These are phyloP conservation scores for Scaptomyza tumidula DNA, from an alignment of 2,888 invertebrate genomes.

Conservation along the genomic window DNA sequence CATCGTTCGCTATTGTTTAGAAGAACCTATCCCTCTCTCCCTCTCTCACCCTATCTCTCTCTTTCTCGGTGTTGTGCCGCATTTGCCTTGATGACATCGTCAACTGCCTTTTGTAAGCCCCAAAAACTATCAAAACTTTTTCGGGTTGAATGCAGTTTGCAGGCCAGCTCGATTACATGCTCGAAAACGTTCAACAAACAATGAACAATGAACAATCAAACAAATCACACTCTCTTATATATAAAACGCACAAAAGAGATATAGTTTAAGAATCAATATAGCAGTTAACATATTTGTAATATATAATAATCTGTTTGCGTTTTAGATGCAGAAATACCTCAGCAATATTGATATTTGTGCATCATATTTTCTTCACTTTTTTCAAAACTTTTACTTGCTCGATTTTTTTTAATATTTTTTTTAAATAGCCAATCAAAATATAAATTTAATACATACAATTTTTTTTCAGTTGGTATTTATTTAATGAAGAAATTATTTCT, in stretches of 20 bases:
- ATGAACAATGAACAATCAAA: too few species aligned
- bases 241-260: slow-evolving; percentile 38
- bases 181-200: too few species aligned
- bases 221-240: too few species aligned
- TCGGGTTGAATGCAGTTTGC: slow-evolving; percentile 36
- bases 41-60: background rate
- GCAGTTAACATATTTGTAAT: background rate
- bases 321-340: background rate
- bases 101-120: slow-evolving; percentile 46
- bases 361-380: too few species aligned
- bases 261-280: background rate
- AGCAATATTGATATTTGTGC: too few species aligned
- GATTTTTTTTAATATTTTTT: too few species aligned
- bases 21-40: slow-evolving; percentile 28
- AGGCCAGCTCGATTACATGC: slow-evolving; percentile 6
- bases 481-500: too few species aligned
- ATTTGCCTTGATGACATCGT: slow-evolving; percentile 32
- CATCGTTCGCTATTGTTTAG: slow-evolving; percentile 67
- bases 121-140: slow-evolving; percentile 60
- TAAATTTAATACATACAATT: too few species aligned
- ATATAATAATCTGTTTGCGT: slow-evolving; percentile 14
- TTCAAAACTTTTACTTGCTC: too few species aligned
- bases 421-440: too few species aligned
- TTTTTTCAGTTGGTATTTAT: too few species aligned
- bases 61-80: slow-evolving; percentile 16